Percentiles rank a stretch among this genome's conserved stretches.
Conservation (phyloP, 2,113 vertebrate species). For the Gobio gobio region DNA sequence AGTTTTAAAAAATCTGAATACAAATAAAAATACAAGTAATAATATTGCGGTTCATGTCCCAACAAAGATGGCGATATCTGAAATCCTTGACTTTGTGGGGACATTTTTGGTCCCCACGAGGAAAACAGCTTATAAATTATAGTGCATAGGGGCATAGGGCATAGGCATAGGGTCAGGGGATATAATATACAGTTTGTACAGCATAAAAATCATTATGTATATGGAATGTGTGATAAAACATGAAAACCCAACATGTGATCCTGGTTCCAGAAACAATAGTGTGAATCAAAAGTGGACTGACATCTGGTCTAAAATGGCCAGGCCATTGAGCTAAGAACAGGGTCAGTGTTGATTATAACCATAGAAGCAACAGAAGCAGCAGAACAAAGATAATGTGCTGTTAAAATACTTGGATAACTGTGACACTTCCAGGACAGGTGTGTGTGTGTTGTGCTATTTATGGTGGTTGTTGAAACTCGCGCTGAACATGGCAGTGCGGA, state of each 20-base stretch:
- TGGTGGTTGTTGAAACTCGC: slow-evolving; percentile 54
- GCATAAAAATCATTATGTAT: too few relatives aligned
- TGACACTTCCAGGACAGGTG: background rate
- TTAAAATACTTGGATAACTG: background rate
- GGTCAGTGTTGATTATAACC: too few relatives aligned
- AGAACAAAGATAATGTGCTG: background rate
- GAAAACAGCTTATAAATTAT: too few relatives aligned
- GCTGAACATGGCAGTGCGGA: slow-evolving; percentile 67
- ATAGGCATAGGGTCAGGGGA: too few relatives aligned
- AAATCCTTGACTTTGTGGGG: too few relatives aligned
- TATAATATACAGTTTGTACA: too few relatives aligned
- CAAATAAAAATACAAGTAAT: background rate
- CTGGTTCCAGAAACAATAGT: background rate
- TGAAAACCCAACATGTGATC: too few relatives aligned
- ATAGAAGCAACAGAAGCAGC: background rate
- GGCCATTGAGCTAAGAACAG: too few relatives aligned
- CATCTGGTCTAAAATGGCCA: background rate
- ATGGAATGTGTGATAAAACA: too few relatives aligned
- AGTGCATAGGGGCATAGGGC: too few relatives aligned
- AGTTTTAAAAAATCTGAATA: background rate
- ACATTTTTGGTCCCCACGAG: too few relatives aligned
- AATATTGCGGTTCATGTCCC: background rate
- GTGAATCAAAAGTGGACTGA: background rate
- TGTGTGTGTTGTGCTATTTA: slow-evolving; percentile 31
- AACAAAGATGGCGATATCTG: too few relatives aligned